Conservation (phyloP, 1,140 invertebrate species). For the Drosophila nigrodunni region DNA sequence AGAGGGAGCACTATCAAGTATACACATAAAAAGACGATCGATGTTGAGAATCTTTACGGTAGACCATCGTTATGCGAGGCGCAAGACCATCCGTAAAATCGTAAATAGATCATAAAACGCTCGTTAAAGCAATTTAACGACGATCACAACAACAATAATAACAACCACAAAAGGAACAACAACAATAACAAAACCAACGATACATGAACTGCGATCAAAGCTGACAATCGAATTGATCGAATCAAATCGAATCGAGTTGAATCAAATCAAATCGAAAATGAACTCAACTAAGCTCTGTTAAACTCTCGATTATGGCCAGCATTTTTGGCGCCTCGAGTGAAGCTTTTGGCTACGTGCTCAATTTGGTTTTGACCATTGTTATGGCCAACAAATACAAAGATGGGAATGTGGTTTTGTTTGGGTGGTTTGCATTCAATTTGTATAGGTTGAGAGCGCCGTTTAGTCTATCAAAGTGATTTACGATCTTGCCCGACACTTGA, state of each 20-base stretch:
- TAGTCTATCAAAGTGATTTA: constrained; percentile 71
- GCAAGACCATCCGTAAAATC: constrained; percentile 75
- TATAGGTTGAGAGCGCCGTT: constrained; percentile 27
- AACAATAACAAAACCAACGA: constrained; percentile 27
- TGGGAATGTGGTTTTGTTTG: constrained; percentile 25
- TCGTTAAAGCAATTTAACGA: constrained; percentile 79
- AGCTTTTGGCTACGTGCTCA: constrained; percentile 28
- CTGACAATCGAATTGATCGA: constrained; percentile 59
- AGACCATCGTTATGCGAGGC: constrained; percentile 73
- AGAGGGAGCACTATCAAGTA: constrained; percentile 55
- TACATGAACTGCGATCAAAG: constrained; percentile 30
- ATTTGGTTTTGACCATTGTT: constrained; percentile 19
- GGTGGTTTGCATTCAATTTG: constrained; percentile 32
- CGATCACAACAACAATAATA: constrained; percentile 42
- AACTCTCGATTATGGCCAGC: constrained; percentile 6
- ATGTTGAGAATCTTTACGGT: constrained; percentile 30
- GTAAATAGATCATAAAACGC: constrained; percentile 83
- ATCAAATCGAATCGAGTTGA: constrained; percentile 18
- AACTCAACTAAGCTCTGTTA: neutral
- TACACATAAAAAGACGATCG: constrained; percentile 58
- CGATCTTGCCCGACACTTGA: constrained; percentile 59
- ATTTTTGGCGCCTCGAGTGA: constrained; percentile 39
- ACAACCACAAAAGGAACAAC: constrained; percentile 5
- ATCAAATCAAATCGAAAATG: constrained; percentile 2
- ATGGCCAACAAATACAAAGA: constrained; percentile 20